Base-by-base conservation (phyloP, 2,888 invertebrate species). In the Dynastes maya region DNA sequence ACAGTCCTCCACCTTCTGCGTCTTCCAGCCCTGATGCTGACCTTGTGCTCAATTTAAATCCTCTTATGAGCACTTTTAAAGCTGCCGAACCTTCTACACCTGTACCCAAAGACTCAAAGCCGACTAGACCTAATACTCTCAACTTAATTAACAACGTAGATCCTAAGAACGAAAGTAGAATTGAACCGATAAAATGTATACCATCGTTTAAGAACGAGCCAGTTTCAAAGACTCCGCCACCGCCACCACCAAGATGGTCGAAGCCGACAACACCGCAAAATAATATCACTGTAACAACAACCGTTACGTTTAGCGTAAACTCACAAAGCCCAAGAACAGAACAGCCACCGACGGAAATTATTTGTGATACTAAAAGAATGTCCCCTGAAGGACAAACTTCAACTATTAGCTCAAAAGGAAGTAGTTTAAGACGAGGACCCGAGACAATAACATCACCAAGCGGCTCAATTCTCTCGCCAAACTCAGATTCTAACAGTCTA, bases 201-300 rank as follows among this genome's bases (percentile, higher is more conserved):
- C 83, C 84, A 4, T 84, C 85, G 5, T 83, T 85, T 74, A 85
- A 83, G 51, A 86, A 85, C 40, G 87, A 86, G 67, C 70, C 81
- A 16, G 81, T 84, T 5, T 81, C 84, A 13, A 91, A 89, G 67
- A 94, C 94, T 49, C 96, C 96, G 1, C 96, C 96, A 5, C 95
- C 95, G 0, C 96, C 96, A 0, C 96, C 96, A 0, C 94, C 96
- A 13, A 91, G 96, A 84, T 96, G 96, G 95, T 94, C 95, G 0
- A 96, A 96, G 87, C 95, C 96, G 0, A 88, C 90, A 78, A 91
- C 90, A 82, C 86, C 89, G 4, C 91, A 91, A 86, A 94, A 92
- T 86, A 95, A 95, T 87, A 95, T 95, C 87, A 95, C 94, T 65
- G 95, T 95, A 71, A 95, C 96, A 68, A 95, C 95, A n/a, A 95